Base-by-base conservation (phyloP, 2,888 invertebrate species). In the Maniola hyperantus region DNA sequence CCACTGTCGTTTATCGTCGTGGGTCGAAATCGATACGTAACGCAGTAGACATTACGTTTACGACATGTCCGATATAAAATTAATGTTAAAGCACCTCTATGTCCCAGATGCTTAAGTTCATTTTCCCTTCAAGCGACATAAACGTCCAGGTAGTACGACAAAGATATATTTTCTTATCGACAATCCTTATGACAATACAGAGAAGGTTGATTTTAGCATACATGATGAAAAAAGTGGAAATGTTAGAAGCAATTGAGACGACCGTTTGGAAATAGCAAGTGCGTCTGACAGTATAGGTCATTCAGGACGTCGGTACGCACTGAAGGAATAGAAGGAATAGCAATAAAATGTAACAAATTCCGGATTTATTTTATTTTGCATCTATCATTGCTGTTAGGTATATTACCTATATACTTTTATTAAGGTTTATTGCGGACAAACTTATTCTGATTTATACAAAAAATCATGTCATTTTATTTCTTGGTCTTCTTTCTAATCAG, bases 201-300 rank as follows among this genome's bases (percentile, higher is more conserved):
- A 76, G 76, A 78, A 60, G 55, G 61, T 67, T 46, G 63, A 50
- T 64, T 67, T 68, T 51, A 36, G 61, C 59, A 50, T 68, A 68
- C 13, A 20, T 50, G 53, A 48, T 26, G 8, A 44, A 33, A 54
- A 36, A 34, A 69, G 67, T 64, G 64, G 57, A 66, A 70, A 70
- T 67, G 67, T 73, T 66, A 62, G 72, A 77, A 73, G 75, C 74
- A 78, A 79, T 82, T 76, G 73, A 77, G 82, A 80, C 82, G 83
- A 84, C 84, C 82, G 80, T 78, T 82, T 77, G 83, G 82, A 86
- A 87, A 81, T 80, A 80, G 80, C 86, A 83, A 81, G 85, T 88
- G 88, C 79, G 83, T 79, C 80, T 87, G 88, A 88, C 88, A 88
- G 83, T 65, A 46, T 84, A 81, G 86, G 85, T 86, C 87, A 85